Base-by-base conservation (phyloP, 1,140 invertebrate species). In the Brachionus plicatilis region DNA sequence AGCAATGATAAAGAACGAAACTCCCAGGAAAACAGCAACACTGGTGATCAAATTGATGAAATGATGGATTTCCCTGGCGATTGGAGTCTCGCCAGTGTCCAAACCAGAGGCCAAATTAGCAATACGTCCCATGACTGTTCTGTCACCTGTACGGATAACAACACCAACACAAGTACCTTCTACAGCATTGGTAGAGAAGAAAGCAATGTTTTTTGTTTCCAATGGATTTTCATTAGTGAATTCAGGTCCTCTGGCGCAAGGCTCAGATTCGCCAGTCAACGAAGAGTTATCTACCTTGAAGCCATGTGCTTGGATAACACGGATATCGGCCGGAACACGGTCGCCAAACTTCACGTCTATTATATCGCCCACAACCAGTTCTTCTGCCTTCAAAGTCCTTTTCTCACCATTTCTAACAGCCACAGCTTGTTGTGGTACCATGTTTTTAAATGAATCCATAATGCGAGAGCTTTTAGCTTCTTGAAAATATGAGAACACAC, bases 31-130 rank as follows among this genome's bases (percentile, higher is more conserved):
- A 41, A 99, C 96, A 87, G 97, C 97, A 4, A 99, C 96, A 85
- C 95, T 95, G 85, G 97, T 99, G 89, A 99, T 99, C 86, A 99
- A 91, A 89, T 99, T 96, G 89, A 99, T 99, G 92, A 99, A 99
- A 91, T 99, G 96, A 87, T 95, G 95, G 87, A 99, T 99, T 92
- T 99, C 96, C 91, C 96, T 96, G 85, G 96, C 96, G 88, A 99
- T 98, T 84, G 97, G 96, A 0, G 97, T 99, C 88, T 98, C 95
- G 72, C 96, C 95, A 87, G 95, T 97, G 87, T 97, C 95, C 87
- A 99, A 91, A 68, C 75, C 56, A 70, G 96, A 97, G 24, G 97
- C 96, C 85, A 99, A 90, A 88, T 96, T 96, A 87, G 97, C 97
- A 91, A 99, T 99, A 88, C 96, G 93, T 87, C 97, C 97, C 95